Evolutionary conservation across 2,797 vertebrate genomes (phyloP), one percentile per base, ranked within the genome.

Genomic region (Ceryle rudis): DNA sequence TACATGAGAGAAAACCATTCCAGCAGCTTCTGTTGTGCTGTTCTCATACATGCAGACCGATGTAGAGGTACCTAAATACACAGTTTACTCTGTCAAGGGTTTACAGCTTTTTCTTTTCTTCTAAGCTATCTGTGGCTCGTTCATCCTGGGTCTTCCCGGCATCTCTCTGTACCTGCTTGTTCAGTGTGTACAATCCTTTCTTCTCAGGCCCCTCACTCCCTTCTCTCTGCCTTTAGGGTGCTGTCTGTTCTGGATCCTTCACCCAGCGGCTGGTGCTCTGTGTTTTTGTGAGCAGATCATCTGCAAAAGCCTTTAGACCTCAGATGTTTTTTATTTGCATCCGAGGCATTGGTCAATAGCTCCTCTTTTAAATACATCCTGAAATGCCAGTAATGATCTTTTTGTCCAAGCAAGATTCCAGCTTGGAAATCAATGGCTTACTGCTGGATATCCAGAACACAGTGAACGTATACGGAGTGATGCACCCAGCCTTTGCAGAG

Each of bases 231-330:
- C 6, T 86, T 93, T 13, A 4, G 25, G 70, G 60, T 18, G 37
- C 77, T 81, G n/a, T 29, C 64, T 85, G 13, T 92, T 94, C 93
- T 95, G 95, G 65, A 87, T 93, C 84, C 86, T 96, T 95, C 95
- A 96, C 67, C 44, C 41, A 15, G 78, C 47, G 52, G 4, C 61
- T 77, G 64, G 14, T 71, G 61, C 79, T 83, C 42, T n/a, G 4
- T 28, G 4, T 10, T 71, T 41, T 65, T 15, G 33, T 31, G 69
- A 87, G 64, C 64, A 70, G 35, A 37, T 23, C n/a, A 67, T 44
- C 85, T 66, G n/a, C 2, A 5, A 31, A 70, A 91, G 66, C 77
- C 55, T 66, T 44, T 19, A 72, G 62, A 20, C 41, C 39, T 86
- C 23, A 8, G 31, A 10, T 61, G 20, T 3, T 11, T 39, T 71